phyloP scores from a whole-genome alignment of 1,140 invertebrate genomes.

The Anoplophora glabripennis region DNA sequence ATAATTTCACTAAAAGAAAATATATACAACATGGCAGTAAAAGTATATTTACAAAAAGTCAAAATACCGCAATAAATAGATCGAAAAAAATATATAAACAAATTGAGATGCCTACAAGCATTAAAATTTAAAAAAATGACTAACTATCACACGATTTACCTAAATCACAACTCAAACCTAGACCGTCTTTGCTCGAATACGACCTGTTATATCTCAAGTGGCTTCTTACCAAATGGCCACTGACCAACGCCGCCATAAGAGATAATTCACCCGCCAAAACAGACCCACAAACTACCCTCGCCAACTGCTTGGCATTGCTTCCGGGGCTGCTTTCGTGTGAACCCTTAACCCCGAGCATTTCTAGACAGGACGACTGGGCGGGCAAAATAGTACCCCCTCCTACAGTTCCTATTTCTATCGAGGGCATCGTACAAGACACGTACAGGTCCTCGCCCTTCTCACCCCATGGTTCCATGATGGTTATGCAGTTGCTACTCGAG shows the following conservation, averaged over 20 bases:
- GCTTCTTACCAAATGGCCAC: constrained; percentile 92
- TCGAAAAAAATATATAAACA: no score
- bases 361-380: constrained; percentile 85
- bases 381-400: constrained; percentile 97
- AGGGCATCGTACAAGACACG: constrained; percentile 96
- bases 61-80: no score
- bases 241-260: constrained; percentile 91
- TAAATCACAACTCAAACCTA: constrained; percentile 7
- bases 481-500: constrained; percentile 93
- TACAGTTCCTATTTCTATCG: constrained; percentile 93
- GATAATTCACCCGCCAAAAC: constrained; percentile 97
- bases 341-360: constrained; percentile 88
- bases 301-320: constrained; percentile 83
- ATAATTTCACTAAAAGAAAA: no score
- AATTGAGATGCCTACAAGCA: no score
- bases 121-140: background rate
- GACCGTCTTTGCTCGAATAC: constrained; percentile 24
- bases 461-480: constrained; percentile 84
- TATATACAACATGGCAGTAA: no score
- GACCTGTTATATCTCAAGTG: constrained; percentile 85
- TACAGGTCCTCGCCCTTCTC: constrained; percentile 80
- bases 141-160: constrained; percentile 15
- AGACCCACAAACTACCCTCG: constrained; percentile 87
- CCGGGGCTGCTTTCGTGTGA: constrained; percentile 65
- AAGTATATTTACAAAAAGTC: no score